Evolutionary conservation across 2,888 invertebrate species (phyloP).

Genomic region (Athetis lepigone): DNA sequence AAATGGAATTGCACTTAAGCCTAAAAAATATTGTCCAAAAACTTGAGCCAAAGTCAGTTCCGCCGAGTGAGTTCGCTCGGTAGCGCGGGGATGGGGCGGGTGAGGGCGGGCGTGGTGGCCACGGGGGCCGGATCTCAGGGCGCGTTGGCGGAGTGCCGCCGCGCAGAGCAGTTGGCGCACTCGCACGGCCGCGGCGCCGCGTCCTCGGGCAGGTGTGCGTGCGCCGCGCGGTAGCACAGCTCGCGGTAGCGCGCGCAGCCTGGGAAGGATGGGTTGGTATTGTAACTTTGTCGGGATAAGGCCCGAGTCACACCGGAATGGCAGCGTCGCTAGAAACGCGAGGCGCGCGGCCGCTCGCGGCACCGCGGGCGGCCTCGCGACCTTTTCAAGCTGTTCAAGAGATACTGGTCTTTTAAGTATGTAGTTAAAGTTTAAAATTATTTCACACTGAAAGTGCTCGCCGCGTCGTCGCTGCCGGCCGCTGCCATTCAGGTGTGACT

Average conservation of each 20-base stretch:
- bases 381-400: no score
- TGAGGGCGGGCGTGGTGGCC: slow-evolving; percentile 60
- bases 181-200: slow-evolving; percentile 73
- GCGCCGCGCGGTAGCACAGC: slow-evolving; percentile 86
- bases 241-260: slow-evolving; percentile 88
- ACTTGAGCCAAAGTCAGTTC: slow-evolving; percentile 29
- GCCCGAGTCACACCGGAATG: no score
- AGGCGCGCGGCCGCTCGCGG: no score
- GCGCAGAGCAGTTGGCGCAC: slow-evolving; percentile 81
- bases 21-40: slow-evolving; percentile 26
- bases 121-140: slow-evolving; percentile 64
- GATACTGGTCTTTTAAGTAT: no score
- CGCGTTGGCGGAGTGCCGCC: slow-evolving; percentile 71
- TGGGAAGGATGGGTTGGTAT: slow-evolving; percentile 65
- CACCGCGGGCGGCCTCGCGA: no score
- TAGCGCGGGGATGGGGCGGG: slow-evolving; percentile 59
- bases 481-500: no score
- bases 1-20: slow-evolving; percentile 5
- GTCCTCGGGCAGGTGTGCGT: slow-evolving; percentile 76
- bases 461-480: no score
- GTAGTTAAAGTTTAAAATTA: no score
- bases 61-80: slow-evolving; percentile 19
- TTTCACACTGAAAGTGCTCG: no score
- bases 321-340: no score
- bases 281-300: no score